Conservation (phyloP, 1,140 invertebrate genomes). For the Notospermus geniculatus region DNA sequence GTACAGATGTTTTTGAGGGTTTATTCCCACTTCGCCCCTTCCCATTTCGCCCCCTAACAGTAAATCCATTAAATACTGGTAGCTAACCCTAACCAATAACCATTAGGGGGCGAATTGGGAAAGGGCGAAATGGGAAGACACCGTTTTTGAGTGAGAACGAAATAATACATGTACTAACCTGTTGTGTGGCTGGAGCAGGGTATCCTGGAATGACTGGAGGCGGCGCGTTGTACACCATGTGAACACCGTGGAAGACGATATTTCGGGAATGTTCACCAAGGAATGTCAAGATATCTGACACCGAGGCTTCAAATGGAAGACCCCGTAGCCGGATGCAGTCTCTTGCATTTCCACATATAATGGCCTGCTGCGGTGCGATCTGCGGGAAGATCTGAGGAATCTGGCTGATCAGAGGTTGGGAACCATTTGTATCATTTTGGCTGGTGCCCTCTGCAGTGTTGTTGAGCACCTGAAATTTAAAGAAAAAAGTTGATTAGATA, state of each 20-base stretch:
- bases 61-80: too few relatives aligned
- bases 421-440: conserved; percentile 29
- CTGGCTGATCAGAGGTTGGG: conserved; percentile 39
- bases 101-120: too few relatives aligned
- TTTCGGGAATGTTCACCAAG: conserved; percentile 94
- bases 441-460: conserved; percentile 62
- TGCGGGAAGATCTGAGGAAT: conserved; percentile 34
- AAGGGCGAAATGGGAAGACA: too few relatives aligned
- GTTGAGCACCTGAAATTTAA: conserved; percentile 73
- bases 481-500: conserved; percentile 3
- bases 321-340: conserved; percentile 94
- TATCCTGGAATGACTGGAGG: conserved; percentile 55
- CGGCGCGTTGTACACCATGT: conserved; percentile 98
- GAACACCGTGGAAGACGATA: conserved; percentile 96
- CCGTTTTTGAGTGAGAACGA: too few relatives aligned
- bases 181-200: neutral
- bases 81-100: too few relatives aligned
- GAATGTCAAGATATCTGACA: conserved; percentile 96
- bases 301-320: conserved; percentile 89
- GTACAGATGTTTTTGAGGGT: too few relatives aligned
- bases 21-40: too few relatives aligned
- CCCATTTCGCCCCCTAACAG: too few relatives aligned
- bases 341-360: conserved; percentile 80
- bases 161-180: too few relatives aligned
- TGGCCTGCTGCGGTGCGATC: conserved; percentile 78